These are phyloP conservation scores for Stenopsyche tienmushanensis DNA, from an alignment of 1,140 invertebrate species.

Conservation along the genomic window DNA sequence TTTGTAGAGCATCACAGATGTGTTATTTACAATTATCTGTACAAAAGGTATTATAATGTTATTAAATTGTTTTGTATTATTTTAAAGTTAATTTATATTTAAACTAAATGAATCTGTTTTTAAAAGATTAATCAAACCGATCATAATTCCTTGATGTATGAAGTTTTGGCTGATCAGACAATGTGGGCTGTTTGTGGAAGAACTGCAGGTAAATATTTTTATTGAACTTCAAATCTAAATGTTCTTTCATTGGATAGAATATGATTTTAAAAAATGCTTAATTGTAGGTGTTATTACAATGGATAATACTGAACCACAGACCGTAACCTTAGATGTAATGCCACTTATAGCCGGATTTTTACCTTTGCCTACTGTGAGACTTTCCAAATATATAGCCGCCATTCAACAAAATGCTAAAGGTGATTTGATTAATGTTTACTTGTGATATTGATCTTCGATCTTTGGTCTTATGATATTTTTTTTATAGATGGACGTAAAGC, in stretches of 20 bases:
- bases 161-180: constrained; percentile 85
- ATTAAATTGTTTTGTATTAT: constrained; percentile 2
- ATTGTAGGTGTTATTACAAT: constrained; percentile 75
- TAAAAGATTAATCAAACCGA: constrained; percentile 54
- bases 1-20: constrained; percentile 85
- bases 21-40: constrained; percentile 76
- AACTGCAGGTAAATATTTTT: constrained; percentile 64
- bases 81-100: neutral
- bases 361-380: constrained; percentile 80
- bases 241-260: neutral
- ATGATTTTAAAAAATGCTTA: neutral
- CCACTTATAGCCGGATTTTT: constrained; percentile 85
- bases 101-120: too few relatives aligned
- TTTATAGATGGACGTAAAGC: constrained; percentile 44
- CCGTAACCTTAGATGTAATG: constrained; percentile 85
- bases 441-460: neutral
- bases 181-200: constrained; percentile 91
- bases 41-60: constrained; percentile 45
- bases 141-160: constrained; percentile 82
- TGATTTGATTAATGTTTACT: constrained; percentile 36
- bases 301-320: constrained; percentile 69
- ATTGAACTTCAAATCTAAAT: neutral
- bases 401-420: constrained; percentile 64
- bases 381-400: constrained; percentile 90
- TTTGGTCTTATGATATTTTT: constrained; percentile 1